Conservation (phyloP, 2,888 invertebrate genomes). For the Fabriciana adippe region DNA sequence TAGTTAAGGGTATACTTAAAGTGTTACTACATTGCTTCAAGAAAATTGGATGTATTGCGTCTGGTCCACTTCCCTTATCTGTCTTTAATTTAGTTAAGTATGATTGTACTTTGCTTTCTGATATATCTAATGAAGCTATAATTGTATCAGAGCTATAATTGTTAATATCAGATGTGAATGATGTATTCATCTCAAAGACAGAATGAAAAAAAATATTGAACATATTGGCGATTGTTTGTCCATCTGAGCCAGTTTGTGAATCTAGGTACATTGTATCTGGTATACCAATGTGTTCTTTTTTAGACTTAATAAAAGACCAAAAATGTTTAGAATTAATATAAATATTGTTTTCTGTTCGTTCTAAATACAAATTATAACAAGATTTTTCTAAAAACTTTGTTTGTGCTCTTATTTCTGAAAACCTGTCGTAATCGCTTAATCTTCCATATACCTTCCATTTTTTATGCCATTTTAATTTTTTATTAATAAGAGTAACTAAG, state of each 20-base stretch:
- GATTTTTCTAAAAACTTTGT: no score
- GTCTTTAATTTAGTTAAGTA: no score
- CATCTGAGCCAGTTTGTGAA: background rate
- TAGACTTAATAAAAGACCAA: background rate
- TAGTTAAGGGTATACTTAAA: constrained; percentile 14
- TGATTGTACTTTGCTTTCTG: no score
- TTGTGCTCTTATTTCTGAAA: background rate
- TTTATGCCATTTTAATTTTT: constrained; percentile 17
- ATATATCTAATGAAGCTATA: no score
- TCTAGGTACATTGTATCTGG: background rate
- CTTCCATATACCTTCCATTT: constrained; percentile 15
- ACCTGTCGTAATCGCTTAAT: constrained; percentile 7
- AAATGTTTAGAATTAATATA: background rate
- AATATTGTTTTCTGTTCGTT: no score
- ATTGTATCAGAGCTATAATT: no score
- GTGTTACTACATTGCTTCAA: constrained; percentile 6
- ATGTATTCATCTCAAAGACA: no score
- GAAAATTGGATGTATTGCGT: constrained; percentile 1
- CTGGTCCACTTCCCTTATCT: no score
- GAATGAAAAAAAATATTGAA: constrained; percentile 4
- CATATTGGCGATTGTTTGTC: constrained; percentile 10
- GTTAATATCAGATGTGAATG: no score
- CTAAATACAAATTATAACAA: no score
- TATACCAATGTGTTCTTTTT: background rate
- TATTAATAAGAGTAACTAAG: constrained; percentile 10